Evolutionary conservation across 2,113 vertebrate species (phyloP).

Genomic region (Forbesichthys agassizii): DNA sequence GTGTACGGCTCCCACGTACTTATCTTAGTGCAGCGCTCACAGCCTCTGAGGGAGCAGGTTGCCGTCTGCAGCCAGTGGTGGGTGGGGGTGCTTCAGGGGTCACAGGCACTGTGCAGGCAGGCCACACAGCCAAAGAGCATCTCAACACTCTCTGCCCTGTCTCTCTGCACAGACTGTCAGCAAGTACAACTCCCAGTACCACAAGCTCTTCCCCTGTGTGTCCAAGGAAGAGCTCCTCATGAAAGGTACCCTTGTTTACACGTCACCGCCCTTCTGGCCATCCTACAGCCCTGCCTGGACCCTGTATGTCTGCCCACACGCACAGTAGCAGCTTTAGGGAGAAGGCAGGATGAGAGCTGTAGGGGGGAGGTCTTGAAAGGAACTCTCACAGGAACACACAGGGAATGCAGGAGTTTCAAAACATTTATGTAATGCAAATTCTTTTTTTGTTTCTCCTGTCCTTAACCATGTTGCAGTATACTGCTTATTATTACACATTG

Average conservation of each 20-base stretch:
- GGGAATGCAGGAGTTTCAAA: too few relatives aligned
- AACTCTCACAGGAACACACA: too few relatives aligned
- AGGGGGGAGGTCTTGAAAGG: too few relatives aligned
- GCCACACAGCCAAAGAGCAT: conserved; percentile 68
- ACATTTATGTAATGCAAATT: too few relatives aligned
- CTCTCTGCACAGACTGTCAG: conserved; percentile 85
- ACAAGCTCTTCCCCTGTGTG: conserved; percentile 94
- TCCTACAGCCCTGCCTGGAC: too few relatives aligned
- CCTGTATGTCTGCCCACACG: too few relatives aligned
- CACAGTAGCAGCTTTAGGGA: too few relatives aligned
- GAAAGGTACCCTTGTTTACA: conserved; percentile 82
- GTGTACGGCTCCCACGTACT: conserved; percentile 77
- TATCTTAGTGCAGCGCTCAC: conserved; percentile 79
- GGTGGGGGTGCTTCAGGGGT: conserved; percentile 18
- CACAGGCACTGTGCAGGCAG: conserved; percentile 55
- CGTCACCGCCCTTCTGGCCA: not conserved
- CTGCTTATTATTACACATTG: too few relatives aligned
- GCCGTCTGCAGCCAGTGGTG: conserved; percentile 58
- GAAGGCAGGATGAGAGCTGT: too few relatives aligned
- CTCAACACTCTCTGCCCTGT: conserved; percentile 77
- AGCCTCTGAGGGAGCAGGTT: conserved; percentile 65
- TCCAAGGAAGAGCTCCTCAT: conserved; percentile 90
- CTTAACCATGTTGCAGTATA: too few relatives aligned
- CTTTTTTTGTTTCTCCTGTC: too few relatives aligned
- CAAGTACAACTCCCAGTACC: conserved; percentile 97